Evolutionary conservation across 2,888 invertebrate genomes (phyloP), one percentile per base, ranked within the genome.

Genomic region (Aphodius granarius): DNA sequence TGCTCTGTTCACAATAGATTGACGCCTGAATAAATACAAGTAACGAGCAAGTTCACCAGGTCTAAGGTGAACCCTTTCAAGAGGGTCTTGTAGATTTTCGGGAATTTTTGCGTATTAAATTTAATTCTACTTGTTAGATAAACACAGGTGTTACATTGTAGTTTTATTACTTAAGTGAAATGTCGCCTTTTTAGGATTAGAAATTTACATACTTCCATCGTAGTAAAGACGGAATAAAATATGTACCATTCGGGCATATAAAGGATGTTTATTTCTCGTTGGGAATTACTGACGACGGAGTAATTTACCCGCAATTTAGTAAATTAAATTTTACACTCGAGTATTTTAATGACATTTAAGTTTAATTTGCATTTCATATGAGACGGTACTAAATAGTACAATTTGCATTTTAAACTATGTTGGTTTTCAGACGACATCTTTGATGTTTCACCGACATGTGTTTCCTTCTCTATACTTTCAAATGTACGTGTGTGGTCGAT

Each of bases 1-100:
- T 22, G 21, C 68, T 68, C 21, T 5, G 21, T 63, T 18, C 65
- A 77, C 73, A 77, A 77, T 75, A 75, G 77, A 73, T 75, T 77
- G 72, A 77, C 74, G 77, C 73, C 75, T 75, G 77, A 75, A 43
- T 77, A 77, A 75, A 71, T 73, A 72, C 72, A 19, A 75, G 75
- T 77, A 77, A 75, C 77, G 77, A 77, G 68, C 19, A 43, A 43
- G 9, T 43, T 9, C 9, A 43, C 43, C 43, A 43, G 70, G 71
- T 64, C 71, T 73, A 71, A 71, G 71, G n/a, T 21, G 21, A 43
- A 43, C 43, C 43, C 43, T 43, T 43, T 43, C 13, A 13, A 9
- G 43, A 43, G 43, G 4, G 43, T 43, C 13, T 43, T 43, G 2
- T 1, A 43, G 43, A 43, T 43, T 43, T 43, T 43, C 4, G 43